Evolutionary conservation across 1,140 invertebrate species (phyloP), one percentile per base, ranked within the genome.

Genomic region (Pectinophora gossypiella): DNA sequence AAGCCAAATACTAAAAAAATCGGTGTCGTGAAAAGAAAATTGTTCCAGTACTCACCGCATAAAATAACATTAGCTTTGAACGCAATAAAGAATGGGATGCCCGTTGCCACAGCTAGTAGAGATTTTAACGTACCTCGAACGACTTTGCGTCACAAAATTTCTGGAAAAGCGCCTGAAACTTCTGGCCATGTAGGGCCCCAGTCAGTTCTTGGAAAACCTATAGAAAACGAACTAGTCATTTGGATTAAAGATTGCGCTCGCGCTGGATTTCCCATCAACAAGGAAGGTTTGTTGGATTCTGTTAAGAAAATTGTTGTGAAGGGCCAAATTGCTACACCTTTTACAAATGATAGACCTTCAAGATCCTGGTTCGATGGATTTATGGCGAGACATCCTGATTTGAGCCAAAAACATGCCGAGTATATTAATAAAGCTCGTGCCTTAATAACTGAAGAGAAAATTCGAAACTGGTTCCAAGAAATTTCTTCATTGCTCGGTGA

Each of bases 351-450:
- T 52, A 32, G 48, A 20, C 63, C 63, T 22, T 54, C 55, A 49
- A 53, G 56, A 45, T 56, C 58, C 32, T 69, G 66, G 69, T 69
- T 52, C 44, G 23, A 69, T 16, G 54, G 15, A 38, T 76, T 74
- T 57, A 36, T 68, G 21, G 36, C 22, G 12, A 48, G 61, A 36
- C 68, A 66, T 47, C 57, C 56, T 40, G 50, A 42, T 36, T 42
- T 72, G n/a, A 15, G 19, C 12, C 49, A 61, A 44, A 59, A 63
- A 64, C 48, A 40, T 32, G 48, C 64, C 16, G 55, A 72, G 51
- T 54, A 71, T 46, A 21, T 76, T 15, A 59, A 50, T 54, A 59
- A 57, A 42, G 53, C 59, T 36, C 10, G 55, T 51, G 56, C 55
- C 32, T 22, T 47, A 27, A 45, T 66, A 32, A 42, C 61, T 16